Base-by-base conservation (phyloP, 2,888 invertebrate species). In the Crematogaster levior region DNA sequence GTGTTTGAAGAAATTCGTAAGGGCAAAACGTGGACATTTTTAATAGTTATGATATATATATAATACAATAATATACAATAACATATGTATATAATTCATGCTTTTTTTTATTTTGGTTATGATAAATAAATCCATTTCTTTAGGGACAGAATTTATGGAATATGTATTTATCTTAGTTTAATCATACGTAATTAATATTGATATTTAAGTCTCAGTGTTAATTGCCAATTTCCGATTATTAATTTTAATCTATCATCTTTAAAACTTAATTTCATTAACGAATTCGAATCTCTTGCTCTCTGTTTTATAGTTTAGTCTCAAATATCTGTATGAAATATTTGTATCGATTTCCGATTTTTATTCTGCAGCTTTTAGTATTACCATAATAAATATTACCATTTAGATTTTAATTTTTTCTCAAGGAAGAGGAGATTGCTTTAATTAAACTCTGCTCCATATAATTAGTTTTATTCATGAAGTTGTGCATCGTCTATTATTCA, bases 391-490 rank as follows among this genome's bases (percentile, higher is more conserved):
- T n/a, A n/a, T n/a, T n/a, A n/a, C n/a, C 30, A 68, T 51, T 34
- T 51, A 51, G 30, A 24, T 12, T n/a, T n/a, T 34, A 68, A 9
- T 21, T 48, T 51, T 34, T 53, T 58, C 53, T 43, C 12, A 27
- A 73, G 2, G 1, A n/a, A n/a, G 15, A 43, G 7, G 15, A 58
- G 27, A 58, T 43, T 51, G 15, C 27, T 43, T n/a, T 58, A 30
- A 30, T 43, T 43, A 58, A 58, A 30, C 40, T 73, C 15, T 21
- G 15, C 58, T n/a, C 21, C 24, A 21, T 58, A 30, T 58, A 73
- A 58, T 73, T 68, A 51, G 10, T 7, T 58, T 73, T n/a, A 73
- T 73, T 60, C 27, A 43, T 60, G 30, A 46, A 34, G 46, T 43
- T 21, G 15, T 18, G 10, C 21, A 46, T 4, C 1, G 3, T 60